phyloP scores from a whole-genome alignment of 2,797 vertebrate species.

The Oophaga sylvatica region DNA sequence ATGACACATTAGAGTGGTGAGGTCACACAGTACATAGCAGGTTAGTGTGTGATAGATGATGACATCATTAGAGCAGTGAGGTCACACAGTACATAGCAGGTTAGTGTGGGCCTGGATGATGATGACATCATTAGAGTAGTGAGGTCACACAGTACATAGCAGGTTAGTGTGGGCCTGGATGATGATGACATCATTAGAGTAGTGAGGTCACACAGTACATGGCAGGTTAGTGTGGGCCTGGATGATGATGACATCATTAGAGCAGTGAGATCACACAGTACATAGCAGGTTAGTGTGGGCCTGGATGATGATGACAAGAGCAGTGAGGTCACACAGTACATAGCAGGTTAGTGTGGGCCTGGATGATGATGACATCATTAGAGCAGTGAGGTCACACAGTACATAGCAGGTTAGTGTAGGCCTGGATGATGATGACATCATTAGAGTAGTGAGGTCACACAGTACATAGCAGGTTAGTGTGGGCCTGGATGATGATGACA shows the following conservation, averaged over 20 bases:
- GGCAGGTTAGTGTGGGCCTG: not conserved
- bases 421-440: not conserved
- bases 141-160: not conserved
- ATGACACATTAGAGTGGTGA: not conserved
- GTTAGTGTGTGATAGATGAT: not conserved
- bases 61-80: not conserved
- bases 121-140: no score
- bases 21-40: not conserved
- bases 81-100: not conserved
- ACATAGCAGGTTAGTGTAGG: not conserved
- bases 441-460: not conserved
- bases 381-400: not conserved
- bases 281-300: not conserved
- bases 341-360: not conserved
- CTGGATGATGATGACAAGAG: not conserved
- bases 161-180: not conserved
- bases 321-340: not conserved
- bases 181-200: not conserved
- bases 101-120: not conserved
- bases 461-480: not conserved
- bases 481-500: not conserved
- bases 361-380: not conserved
- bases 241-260: not conserved
- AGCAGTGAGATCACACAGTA: not conserved
- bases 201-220: not conserved